Evolutionary conservation across 2,797 vertebrate species (phyloP).

Genomic region (Parauchenoglanis punctatus): DNA sequence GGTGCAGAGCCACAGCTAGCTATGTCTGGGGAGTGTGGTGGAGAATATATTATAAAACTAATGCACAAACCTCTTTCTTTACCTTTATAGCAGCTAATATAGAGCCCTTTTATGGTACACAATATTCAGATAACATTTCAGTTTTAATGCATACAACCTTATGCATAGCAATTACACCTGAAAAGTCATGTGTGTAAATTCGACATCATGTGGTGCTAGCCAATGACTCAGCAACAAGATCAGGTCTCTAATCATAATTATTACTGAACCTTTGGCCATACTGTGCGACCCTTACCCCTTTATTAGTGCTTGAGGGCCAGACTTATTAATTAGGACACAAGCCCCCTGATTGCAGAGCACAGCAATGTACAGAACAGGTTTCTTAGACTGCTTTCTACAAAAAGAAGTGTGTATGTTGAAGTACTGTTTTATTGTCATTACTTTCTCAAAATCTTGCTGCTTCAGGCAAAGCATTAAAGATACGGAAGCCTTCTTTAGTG

Average conservation of each 20-base stretch:
- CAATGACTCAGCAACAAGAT: no score
- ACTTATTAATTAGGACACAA: neutral
- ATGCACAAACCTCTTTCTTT: neutral
- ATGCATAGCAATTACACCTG: neutral
- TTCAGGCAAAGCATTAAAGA: conserved; percentile 73
- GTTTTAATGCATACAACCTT: neutral
- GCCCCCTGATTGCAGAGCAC: neutral
- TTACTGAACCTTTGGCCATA: no score
- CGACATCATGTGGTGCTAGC: no score
- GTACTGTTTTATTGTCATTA: neutral
- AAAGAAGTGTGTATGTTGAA: neutral
- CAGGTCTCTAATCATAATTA: neutral
- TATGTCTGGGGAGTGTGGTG: neutral
- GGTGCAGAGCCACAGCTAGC: neutral
- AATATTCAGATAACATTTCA: neutral
- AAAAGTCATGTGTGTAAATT: neutral
- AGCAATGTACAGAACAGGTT: neutral
- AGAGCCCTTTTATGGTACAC: neutral
- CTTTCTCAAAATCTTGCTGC: neutral
- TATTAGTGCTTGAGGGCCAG: neutral
- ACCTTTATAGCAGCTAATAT: neutral
- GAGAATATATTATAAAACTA: neutral
- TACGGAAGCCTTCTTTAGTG: conserved; percentile 79
- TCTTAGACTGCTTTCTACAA: neutral
- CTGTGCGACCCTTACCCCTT: neutral